Evolutionary conservation across 2,113 vertebrate species (phyloP), one percentile per base, ranked within the genome.

Genomic region (Erythrocercus mccallii): DNA sequence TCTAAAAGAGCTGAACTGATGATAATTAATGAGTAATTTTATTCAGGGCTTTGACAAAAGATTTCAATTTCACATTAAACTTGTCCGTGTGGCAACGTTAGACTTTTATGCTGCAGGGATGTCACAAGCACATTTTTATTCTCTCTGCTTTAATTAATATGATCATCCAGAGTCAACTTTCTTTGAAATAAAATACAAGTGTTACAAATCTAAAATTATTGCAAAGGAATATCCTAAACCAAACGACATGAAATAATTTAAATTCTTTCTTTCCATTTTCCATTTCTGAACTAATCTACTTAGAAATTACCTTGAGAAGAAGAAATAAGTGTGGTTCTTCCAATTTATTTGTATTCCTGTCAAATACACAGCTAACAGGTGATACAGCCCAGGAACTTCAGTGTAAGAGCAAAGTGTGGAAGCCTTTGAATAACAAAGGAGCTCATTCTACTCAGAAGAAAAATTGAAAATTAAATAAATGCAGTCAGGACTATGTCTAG

Each of bases 21-120:
- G 88, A 92, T 97, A 97, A 97, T 97, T 96, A 94, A 93, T 91
- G 66, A 97, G 83, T 81, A 31, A 33, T 57, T 92, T 95, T 80
- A 65, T 91, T 91, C 56, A 96, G 69, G 66, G 70, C 25, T 64
- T 86, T 90, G 90, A 95, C 92, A 93, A 95, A 93, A 92, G 42
- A 94, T 92, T 95, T 87, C 68, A 71, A 44, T 95, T 96, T 95
- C 90, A 60, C 17, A 15, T 94, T 92, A 93, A 94, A 94, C 80
- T 96, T 96, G 35, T 77, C 80, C 64, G 16, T 81, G 77, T 81
- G 81, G 86, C 78, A 96, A 70, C 92, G 95, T 90, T 86, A 90
- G 96, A 90, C 87, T 92, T 90, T 31, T 40, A 91, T 95, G 92
- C 91, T 97, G 93, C 71, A 90, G 89, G 89, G 86, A 83, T 96